Evolutionary conservation across 2,113 vertebrate genomes (phyloP), one percentile per base, ranked within the genome.

Genomic region (Myrmecophaga tridactyla): DNA sequence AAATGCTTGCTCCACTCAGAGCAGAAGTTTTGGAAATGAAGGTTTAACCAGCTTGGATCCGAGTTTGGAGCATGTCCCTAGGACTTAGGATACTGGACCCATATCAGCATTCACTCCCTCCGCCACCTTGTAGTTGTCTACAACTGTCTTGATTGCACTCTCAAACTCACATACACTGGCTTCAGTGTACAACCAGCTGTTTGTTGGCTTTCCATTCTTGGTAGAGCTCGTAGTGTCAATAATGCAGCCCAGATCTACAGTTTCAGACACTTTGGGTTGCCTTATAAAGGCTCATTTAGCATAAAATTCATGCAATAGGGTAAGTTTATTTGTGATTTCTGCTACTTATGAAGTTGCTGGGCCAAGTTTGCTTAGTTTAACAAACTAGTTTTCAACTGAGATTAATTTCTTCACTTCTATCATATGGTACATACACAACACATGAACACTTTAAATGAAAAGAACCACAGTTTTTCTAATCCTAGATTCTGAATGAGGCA

Each of bases 251-350:
- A 70, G 9, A 1, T 21, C 41, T 62, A 56, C 48, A 92, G 21
- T 89, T 94, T 81, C 93, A 92, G 84, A 90, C 3, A 43, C 20
- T 53, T 72, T 89, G 89, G 75, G 46, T 86, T 96, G 56, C 48
- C 80, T 93, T 94, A 88, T 43, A 95, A 90, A 90, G 81, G 27
- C 23, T 85, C 80, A 81, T 94, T 97, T 96, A 93, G 51, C 87
- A 91, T 73, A 36, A 86, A 89, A 84, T 46, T 75, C 63, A 81
- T 84, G 20, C 34, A 93, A 8, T 56, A 27, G 23, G 51, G n/a
- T 8, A 75, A 72, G 63, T 78, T 89, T 86, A 89, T 95, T 31
- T 96, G 75, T 67, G 43, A 4, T 23, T 43, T 78, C 20, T 48
- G 1, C 31, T 90, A 86, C 78, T 95, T 73, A 86, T 89, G 48